These are phyloP conservation scores for Alauda arvensis DNA, from an alignment of 2,797 vertebrate species.

Conservation along the genomic window DNA sequence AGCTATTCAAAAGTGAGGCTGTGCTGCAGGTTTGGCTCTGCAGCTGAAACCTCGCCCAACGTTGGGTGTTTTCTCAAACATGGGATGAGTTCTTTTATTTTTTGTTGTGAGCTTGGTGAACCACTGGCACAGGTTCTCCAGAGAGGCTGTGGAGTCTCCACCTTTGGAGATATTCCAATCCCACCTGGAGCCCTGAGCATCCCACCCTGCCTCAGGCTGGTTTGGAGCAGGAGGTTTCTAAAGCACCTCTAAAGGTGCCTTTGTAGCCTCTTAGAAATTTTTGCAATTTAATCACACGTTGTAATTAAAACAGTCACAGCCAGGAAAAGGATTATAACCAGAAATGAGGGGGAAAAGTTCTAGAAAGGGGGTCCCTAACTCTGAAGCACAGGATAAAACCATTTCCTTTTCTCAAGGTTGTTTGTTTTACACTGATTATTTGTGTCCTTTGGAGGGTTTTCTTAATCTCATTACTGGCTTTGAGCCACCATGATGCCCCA, in stretches of 20 bases:
- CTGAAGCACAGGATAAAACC: background rate
- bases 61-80: background rate
- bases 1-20: background rate
- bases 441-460: slow-evolving; percentile 19
- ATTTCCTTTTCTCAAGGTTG: background rate
- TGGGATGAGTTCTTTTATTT: too few species aligned
- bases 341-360: background rate
- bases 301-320: background rate
- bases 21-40: background rate
- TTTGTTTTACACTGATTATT: background rate
- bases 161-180: background rate
- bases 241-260: background rate
- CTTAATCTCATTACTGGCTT: background rate
- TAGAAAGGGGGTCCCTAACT: background rate
- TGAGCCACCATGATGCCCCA: background rate
- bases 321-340: background rate
- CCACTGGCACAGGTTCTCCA: background rate
- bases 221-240: background rate
- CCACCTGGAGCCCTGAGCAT: background rate
- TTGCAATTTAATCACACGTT: background rate
- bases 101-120: background rate
- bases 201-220: background rate
- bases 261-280: background rate
- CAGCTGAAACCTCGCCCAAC: background rate
- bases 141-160: background rate